A percentile compares a stretch with the other conserved stretches of the same genome.
These are phyloP conservation scores for Polypterus bichir DNA, from an alignment of 2,113 vertebrate genomes.

Conservation along the genomic window DNA sequence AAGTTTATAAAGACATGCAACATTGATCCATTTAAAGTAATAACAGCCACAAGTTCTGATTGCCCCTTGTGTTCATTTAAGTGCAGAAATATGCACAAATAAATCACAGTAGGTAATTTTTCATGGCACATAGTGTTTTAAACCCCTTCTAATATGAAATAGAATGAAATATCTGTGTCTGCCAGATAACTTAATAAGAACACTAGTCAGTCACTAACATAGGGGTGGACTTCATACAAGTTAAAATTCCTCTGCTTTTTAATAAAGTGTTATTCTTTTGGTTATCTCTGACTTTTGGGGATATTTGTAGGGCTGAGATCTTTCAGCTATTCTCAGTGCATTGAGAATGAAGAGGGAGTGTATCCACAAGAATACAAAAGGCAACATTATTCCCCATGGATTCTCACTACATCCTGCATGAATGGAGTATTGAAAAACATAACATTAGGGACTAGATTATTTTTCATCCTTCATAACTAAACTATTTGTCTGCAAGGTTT, in stretches of 20 bases:
- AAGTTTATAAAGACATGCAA: too few species aligned
- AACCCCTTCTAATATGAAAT: too few species aligned
- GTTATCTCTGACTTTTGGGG: slow-evolving; percentile 35
- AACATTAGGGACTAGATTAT: slow-evolving; percentile 59
- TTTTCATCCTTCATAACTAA: slow-evolving; percentile 62
- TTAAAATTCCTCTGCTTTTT: slow-evolving; percentile 5
- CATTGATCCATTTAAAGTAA: too few species aligned
- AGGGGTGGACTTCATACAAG: too few species aligned
- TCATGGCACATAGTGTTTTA: too few species aligned
- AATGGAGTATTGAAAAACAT: slow-evolving; percentile 82
- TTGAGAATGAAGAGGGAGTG: slow-evolving; percentile 40
- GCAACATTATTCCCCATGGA: slow-evolving; percentile 72
- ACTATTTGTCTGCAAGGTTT: slow-evolving; percentile 43
- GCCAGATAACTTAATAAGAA: too few species aligned
- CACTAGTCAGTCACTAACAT: too few species aligned
- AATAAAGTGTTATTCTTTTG: slow-evolving; percentile 22
- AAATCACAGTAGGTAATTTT: too few species aligned
- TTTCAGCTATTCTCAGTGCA: slow-evolving; percentile 58
- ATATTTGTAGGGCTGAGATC: slow-evolving; percentile 49
- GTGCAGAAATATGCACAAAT: too few species aligned
- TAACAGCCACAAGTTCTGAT: too few species aligned
- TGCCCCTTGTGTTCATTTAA: too few species aligned
- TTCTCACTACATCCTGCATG: slow-evolving; percentile 60
- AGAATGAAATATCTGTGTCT: too few species aligned
- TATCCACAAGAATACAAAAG: slow-evolving; percentile 70